phyloP scores from a whole-genome alignment of 2,797 vertebrate species.

The Psittacula derbiana region DNA sequence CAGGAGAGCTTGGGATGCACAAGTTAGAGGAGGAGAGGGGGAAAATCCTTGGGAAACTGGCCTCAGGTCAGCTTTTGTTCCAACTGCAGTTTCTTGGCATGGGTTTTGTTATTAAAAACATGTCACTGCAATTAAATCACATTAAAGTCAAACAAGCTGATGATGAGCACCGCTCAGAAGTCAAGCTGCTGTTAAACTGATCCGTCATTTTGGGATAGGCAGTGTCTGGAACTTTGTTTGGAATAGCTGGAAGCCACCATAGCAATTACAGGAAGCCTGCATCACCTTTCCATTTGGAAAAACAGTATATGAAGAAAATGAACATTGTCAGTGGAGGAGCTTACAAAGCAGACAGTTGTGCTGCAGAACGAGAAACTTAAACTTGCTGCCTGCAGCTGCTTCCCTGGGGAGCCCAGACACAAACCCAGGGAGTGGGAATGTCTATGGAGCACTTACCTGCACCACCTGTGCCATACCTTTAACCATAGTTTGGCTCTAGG shows the following conservation, averaged over 20 bases:
- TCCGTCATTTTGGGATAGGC: background rate
- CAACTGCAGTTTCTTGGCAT: background rate
- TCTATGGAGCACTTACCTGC: fast-evolving
- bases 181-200: background rate
- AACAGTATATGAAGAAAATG: fast-evolving
- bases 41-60: background rate
- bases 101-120: background rate
- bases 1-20: background rate
- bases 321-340: fast-evolving
- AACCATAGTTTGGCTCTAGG: background rate
- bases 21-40: background rate
- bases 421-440: background rate
- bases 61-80: background rate
- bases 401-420: background rate
- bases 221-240: background rate
- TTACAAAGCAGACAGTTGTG: background rate
- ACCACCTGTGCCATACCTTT: fast-evolving
- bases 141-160: background rate
- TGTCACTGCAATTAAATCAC: background rate
- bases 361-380: background rate
- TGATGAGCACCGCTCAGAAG: background rate
- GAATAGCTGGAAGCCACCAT: background rate
- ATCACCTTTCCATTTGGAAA: background rate
- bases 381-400: background rate
- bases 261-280: background rate